Percentiles rank a stretch among this genome's conserved stretches.
Conservation (phyloP, 2,797 vertebrate genomes). For the Anguilla megastoma region DNA sequence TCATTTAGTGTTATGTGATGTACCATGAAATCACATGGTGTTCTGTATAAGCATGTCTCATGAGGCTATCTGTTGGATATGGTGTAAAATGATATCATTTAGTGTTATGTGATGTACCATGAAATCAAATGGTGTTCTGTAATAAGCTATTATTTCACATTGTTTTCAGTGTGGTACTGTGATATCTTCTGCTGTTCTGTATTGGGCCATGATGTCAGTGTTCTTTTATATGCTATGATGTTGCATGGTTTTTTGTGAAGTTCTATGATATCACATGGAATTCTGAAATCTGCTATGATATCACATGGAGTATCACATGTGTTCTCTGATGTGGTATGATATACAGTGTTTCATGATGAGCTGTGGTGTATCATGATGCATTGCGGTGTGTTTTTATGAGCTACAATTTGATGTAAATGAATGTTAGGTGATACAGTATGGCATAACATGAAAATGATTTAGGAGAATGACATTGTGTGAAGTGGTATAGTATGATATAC, state of each 20-base stretch:
- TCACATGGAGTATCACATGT: no score
- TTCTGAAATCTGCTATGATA: no score
- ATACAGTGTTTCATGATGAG: not conserved
- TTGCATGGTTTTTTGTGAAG: not conserved
- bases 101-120: not conserved
- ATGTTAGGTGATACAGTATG: not conserved
- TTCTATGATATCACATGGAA: not conserved
- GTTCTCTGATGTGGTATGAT: no score
- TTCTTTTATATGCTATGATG: not conserved
- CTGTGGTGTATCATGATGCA: not conserved
- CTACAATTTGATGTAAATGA: constrained; percentile 1
- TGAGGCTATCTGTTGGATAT: not conserved
- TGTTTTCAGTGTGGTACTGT: not conserved
- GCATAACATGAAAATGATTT: not conserved
- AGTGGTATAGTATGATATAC: not conserved
- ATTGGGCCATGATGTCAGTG: not conserved
- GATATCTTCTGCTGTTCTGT: not conserved
- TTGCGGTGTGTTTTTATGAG: not conserved
- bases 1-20: not conserved
- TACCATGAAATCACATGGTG: not conserved
- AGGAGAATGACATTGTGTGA: not conserved
- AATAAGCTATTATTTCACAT: not conserved
- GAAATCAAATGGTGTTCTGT: not conserved
- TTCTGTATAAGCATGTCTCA: not conserved
- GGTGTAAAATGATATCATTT: not conserved